Conservation (phyloP, 1,140 invertebrate species). For the Drosophila auraria region DNA sequence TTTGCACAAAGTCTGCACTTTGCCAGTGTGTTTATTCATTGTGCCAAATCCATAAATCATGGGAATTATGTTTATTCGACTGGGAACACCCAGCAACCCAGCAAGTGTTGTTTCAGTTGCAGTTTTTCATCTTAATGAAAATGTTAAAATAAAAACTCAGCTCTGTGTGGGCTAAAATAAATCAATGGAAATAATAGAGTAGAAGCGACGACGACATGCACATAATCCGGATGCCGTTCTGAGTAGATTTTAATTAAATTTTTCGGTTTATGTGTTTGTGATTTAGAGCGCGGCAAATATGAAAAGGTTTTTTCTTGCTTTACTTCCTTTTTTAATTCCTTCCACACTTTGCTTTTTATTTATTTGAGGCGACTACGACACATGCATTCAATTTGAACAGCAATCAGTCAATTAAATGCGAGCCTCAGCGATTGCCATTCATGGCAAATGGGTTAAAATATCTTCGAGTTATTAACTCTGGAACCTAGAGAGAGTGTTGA, state of each 20-base stretch:
- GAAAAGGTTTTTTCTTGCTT: conserved; percentile 19
- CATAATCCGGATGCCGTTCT: conserved; percentile 48
- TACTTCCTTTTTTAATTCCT: not conserved
- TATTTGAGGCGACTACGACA: conserved; percentile 22
- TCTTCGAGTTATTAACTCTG: conserved; percentile 51
- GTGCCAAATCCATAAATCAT: conserved; percentile 74
- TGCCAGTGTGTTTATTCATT: conserved; percentile 38
- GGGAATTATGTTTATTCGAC: conserved; percentile 52
- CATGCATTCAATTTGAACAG: conserved; percentile 52
- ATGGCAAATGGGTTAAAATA: conserved; percentile 66
- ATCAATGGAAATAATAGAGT: conserved; percentile 44
- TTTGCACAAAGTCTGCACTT: conserved; percentile 59
- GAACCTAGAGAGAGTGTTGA: conserved; percentile 16
- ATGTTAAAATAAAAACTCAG: conserved; percentile 43
- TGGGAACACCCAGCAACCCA: conserved; percentile 59
- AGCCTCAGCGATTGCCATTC: conserved; percentile 61
- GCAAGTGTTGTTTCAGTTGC: conserved; percentile 37
- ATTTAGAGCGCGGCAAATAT: conserved; percentile 74
- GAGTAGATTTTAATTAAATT: conserved; percentile 78
- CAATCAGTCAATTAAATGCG: conserved; percentile 76
- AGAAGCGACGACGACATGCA: conserved; percentile 20
- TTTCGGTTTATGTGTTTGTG: conserved; percentile 55
- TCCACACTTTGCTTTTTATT: not conserved
- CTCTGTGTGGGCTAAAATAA: conserved; percentile 32
- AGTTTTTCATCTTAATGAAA: conserved; percentile 53